A percentile compares a stretch with the other conserved stretches of the same genome.
These are phyloP conservation scores for Nasonia oneida DNA, from an alignment of 2,888 invertebrate species.

Conservation along the genomic window DNA sequence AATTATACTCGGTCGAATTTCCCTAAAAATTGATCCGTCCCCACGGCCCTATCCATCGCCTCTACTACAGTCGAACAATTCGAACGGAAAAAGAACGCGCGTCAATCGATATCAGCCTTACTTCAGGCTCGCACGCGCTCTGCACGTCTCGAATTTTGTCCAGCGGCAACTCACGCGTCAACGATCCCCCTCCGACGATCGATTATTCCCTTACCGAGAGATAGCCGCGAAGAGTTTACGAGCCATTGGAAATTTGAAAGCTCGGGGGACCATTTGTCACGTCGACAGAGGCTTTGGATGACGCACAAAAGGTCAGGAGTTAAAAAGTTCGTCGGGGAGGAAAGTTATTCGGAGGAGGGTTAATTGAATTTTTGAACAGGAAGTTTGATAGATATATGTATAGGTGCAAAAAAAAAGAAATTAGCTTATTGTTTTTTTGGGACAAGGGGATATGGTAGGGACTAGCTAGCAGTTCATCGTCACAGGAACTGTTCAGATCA, in stretches of 20 bases:
- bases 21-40: not conserved
- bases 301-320: not conserved
- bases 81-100: not conserved
- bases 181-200: not conserved
- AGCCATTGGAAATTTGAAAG: constrained; percentile 38
- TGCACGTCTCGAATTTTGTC: not conserved
- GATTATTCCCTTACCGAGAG: constrained; percentile 9
- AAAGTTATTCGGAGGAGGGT: not conserved
- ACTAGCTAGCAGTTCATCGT: too few relatives aligned
- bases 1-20: not conserved
- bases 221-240: not conserved
- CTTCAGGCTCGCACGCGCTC: not conserved
- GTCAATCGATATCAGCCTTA: not conserved
- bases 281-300: not conserved
- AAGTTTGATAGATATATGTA: not conserved
- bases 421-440: not conserved
- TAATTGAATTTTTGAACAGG: constrained; percentile 9
- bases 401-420: not conserved
- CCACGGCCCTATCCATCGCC: not conserved
- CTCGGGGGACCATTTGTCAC: constrained; percentile 25
- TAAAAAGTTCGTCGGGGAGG: not conserved
- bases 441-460: too few relatives aligned
- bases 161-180: not conserved
- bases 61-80: not conserved
- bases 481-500: too few relatives aligned